phyloP scores from a whole-genome alignment of 2,797 vertebrate species.

The Sebastes minor region DNA sequence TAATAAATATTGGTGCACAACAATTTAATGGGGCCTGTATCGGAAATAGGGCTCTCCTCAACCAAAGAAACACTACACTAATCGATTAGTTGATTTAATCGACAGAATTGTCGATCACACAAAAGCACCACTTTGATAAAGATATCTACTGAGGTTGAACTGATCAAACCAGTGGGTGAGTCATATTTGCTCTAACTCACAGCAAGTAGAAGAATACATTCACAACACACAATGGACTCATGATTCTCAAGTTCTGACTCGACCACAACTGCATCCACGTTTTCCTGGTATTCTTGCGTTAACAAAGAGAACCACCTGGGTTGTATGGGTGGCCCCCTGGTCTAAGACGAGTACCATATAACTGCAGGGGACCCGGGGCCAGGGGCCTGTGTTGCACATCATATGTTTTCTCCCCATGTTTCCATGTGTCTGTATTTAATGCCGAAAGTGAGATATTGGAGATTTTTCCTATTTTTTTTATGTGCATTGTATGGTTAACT shows the following conservation, averaged over 20 bases:
- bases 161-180: background rate
- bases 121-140: background rate
- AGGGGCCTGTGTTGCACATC: background rate
- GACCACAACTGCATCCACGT: background rate
- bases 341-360: background rate
- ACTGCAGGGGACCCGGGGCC: background rate
- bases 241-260: background rate
- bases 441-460: background rate
- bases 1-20: background rate
- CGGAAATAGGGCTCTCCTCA: background rate
- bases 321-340: background rate
- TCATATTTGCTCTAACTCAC: background rate
- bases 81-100: background rate
- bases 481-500: background rate
- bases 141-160: background rate
- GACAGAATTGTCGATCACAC: accelerated
- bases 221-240: background rate
- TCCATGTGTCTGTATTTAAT: background rate
- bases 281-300: background rate
- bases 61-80: background rate
- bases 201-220: background rate
- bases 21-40: background rate
- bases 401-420: background rate
- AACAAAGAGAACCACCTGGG: background rate
- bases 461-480: background rate